These are phyloP conservation scores for Hirtodrosophila trivittata DNA, from an alignment of 2,888 invertebrate species.

Conservation along the genomic window DNA sequence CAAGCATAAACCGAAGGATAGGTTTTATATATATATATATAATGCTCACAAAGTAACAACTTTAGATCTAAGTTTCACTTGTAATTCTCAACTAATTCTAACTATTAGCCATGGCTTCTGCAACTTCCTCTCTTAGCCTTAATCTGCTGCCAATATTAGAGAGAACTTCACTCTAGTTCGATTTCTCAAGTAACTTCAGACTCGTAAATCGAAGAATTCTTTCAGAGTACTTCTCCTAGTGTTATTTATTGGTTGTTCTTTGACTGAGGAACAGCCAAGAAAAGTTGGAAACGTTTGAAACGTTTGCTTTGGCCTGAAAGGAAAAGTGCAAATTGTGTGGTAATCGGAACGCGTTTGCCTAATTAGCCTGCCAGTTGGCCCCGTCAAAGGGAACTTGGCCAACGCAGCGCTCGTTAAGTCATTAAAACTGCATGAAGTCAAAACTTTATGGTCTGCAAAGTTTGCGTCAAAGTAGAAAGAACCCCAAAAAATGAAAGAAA, in stretches of 20 bases:
- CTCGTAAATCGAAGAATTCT: no score
- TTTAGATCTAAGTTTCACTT: slow-evolving; percentile 16
- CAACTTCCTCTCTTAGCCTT: no score
- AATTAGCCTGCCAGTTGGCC: slow-evolving; percentile 64
- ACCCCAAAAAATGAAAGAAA: slow-evolving; percentile 24
- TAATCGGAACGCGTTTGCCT: slow-evolving; percentile 73
- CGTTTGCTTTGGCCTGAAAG: slow-evolving; percentile 44
- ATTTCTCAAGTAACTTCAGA: no score
- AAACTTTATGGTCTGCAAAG: slow-evolving; percentile 80
- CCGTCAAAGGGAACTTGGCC: slow-evolving; percentile 65
- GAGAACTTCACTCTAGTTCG: no score
- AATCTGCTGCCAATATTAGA: no score
- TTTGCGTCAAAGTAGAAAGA: slow-evolving; percentile 68
- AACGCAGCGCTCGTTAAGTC: slow-evolving; percentile 74
- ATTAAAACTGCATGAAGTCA: slow-evolving; percentile 81
- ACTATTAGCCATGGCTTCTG: no score
- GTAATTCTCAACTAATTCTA: no score
- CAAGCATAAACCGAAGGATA: no score
- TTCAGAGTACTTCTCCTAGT: neutral
- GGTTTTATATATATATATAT: no score
- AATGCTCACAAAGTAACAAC: no score
- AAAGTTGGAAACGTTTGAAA: no score
- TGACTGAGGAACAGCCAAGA: slow-evolving; percentile 2
- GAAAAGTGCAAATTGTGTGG: slow-evolving; percentile 72
- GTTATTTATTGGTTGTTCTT: neutral